These are phyloP conservation scores for Calypte anna DNA, from an alignment of 2,113 vertebrate species.

Conservation along the genomic window DNA sequence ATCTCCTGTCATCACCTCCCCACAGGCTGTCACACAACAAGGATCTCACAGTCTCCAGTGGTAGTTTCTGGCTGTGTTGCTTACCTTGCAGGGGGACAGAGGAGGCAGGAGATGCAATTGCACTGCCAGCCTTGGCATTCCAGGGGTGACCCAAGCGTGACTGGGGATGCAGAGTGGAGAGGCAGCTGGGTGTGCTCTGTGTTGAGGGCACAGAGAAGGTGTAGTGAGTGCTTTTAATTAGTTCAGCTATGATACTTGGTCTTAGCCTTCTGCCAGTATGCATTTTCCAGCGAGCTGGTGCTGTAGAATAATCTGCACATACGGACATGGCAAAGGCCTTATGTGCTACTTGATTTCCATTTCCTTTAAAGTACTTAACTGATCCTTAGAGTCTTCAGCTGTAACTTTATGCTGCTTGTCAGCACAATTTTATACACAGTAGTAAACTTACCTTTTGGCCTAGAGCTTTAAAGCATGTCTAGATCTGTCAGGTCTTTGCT, in stretches of 20 bases:
- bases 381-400: neutral
- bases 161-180: neutral
- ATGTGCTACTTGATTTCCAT: neutral
- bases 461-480: neutral
- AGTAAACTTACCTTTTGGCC: neutral
- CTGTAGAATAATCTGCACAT: neutral
- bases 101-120: neutral
- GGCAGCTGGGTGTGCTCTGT: neutral
- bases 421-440: neutral
- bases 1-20: neutral
- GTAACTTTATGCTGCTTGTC: neutral
- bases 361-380: neutral
- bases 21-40: neutral
- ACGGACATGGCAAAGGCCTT: neutral
- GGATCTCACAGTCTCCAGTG: neutral
- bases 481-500: neutral
- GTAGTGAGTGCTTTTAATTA: neutral
- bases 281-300: neutral
- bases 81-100: neutral
- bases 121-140: neutral
- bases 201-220: neutral
- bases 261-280: neutral
- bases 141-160: neutral
- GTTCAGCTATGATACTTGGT: neutral
- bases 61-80: rapidly evolving